Percentiles rank a stretch among this genome's conserved stretches.
Evolutionary conservation across 2,113 vertebrate species (phyloP).

Genomic region (Oreochromis aureus): DNA sequence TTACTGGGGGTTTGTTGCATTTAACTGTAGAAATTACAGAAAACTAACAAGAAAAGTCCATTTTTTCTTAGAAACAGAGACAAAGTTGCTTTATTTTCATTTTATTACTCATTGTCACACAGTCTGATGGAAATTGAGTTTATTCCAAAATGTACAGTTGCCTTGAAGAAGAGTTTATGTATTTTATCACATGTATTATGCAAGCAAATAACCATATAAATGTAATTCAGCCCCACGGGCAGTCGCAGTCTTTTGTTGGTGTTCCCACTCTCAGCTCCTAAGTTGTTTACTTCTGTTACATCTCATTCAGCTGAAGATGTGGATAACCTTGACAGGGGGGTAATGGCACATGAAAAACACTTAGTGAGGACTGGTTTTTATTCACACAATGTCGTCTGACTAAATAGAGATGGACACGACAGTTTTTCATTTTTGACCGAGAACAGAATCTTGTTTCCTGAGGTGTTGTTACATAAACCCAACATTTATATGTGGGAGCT

Average conservation of each 20-base stretch:
- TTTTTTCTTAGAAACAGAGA: neutral
- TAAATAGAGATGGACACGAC: neutral
- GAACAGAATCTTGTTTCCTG: neutral
- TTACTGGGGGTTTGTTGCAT: neutral
- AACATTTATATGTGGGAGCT: neutral
- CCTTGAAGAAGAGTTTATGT: neutral
- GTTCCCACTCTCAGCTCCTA: neutral
- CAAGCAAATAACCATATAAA: neutral
- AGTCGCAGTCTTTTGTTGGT: neutral
- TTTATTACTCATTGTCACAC: neutral
- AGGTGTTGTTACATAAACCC: neutral
- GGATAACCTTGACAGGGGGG: neutral
- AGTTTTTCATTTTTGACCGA: neutral
- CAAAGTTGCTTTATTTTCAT: neutral
- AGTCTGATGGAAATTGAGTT: neutral
- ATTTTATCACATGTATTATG: neutral
- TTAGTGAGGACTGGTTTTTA: neutral
- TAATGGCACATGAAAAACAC: neutral
- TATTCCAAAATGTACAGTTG: neutral
- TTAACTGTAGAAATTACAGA: neutral
- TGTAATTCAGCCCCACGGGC: neutral
- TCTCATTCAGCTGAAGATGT: neutral
- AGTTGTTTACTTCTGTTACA: neutral
- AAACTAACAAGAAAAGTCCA: fast-evolving
- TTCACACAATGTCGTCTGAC: neutral